A percentile compares a stretch with the other conserved stretches of the same genome.
Conservation (phyloP, 2,113 vertebrate genomes). For the Pedionomus torquatus region DNA sequence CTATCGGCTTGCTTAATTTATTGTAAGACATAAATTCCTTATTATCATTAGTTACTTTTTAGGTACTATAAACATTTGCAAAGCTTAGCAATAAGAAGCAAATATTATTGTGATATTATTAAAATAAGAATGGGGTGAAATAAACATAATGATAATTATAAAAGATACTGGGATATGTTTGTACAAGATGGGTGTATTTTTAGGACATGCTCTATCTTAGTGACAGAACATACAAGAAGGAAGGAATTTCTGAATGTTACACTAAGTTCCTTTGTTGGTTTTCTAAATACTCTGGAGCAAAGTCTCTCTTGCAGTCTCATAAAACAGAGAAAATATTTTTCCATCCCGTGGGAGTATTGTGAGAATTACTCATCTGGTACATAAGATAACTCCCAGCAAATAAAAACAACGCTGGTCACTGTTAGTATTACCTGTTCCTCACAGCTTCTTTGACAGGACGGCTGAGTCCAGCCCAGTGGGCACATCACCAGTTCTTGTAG, state of each 20-base stretch:
- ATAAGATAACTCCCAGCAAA: neutral
- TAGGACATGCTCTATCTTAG: neutral
- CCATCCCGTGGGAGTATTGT: neutral
- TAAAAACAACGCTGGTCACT: neutral
- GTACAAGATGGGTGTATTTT: neutral
- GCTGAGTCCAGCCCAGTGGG: neutral
- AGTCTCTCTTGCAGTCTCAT: neutral
- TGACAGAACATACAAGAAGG: neutral
- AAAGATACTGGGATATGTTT: neutral
- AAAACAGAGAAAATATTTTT: neutral
- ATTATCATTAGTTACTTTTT: neutral
- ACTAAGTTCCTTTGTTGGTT: neutral
- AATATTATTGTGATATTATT: neutral
- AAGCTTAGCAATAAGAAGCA: neutral
- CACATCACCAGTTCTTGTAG: neutral
- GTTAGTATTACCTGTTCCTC: neutral
- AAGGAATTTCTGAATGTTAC: neutral
- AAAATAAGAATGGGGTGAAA: slow-evolving; percentile 20
- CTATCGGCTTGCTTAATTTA: neutral
- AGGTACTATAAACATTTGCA: neutral
- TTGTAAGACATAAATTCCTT: neutral
- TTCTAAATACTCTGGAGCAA: neutral
- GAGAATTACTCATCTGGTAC: neutral
- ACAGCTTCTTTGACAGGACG: neutral
- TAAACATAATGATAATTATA: neutral